These are phyloP conservation scores for Dendrolimus kikuchii DNA, from an alignment of 1,140 invertebrate species.

Conservation along the genomic window DNA sequence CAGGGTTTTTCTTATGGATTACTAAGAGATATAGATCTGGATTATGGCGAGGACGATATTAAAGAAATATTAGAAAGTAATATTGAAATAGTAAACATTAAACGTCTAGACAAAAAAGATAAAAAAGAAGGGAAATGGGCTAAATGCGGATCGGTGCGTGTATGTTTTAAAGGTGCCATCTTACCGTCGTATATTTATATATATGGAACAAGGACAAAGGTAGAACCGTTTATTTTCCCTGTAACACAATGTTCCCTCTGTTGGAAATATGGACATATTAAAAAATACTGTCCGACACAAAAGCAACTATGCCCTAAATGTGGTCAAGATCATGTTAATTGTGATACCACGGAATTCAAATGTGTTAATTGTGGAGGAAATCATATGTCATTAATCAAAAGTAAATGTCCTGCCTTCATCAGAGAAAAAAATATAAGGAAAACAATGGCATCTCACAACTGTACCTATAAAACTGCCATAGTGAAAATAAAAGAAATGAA, in stretches of 20 bases:
- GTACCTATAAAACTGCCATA: slow-evolving; percentile 4
- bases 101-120: slow-evolving; percentile 4
- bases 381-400: slow-evolving; percentile 9
- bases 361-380: slow-evolving; percentile 5
- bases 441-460: not conserved
- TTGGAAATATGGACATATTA: slow-evolving; percentile 23
- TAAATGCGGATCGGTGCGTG: slow-evolving; percentile 12
- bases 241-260: slow-evolving; percentile 30
- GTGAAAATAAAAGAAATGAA: slow-evolving; percentile 13
- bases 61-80: slow-evolving; percentile 3
- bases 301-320: slow-evolving; percentile 29
- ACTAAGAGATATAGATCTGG: slow-evolving; percentile 14
- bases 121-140: slow-evolving; percentile 3
- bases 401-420: slow-evolving; percentile 1
- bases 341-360: slow-evolving; percentile 17
- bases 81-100: slow-evolving; percentile 1
- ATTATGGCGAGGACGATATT: slow-evolving; percentile 9
- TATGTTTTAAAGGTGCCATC: slow-evolving; percentile 15
- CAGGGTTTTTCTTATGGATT: slow-evolving; percentile 14
- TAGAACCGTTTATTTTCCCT: slow-evolving; percentile 25
- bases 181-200: slow-evolving; percentile 13
- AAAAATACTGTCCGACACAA: slow-evolving; percentile 12
- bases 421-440: not conserved
- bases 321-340: slow-evolving; percentile 20
- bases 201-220: slow-evolving; percentile 14